Conservation (phyloP, 1,140 invertebrate species). For the Drosophila lacertosa region DNA sequence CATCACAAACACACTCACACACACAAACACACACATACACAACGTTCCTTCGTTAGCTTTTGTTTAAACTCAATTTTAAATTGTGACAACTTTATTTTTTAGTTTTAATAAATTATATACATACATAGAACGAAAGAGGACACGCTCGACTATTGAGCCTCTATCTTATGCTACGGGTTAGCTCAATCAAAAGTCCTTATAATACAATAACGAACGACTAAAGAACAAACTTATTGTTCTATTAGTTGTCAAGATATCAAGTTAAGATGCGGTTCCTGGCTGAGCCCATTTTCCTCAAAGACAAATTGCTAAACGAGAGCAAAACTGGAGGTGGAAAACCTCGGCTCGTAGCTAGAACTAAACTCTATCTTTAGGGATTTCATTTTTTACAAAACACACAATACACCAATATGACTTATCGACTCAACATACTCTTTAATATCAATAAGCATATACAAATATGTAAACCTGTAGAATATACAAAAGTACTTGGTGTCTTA, state of each 20-base stretch:
- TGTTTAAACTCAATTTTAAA: slow-evolving; percentile 22
- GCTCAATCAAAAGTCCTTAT: not conserved
- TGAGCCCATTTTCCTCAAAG: not conserved
- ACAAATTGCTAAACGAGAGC: not conserved
- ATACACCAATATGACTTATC: slow-evolving; percentile 15
- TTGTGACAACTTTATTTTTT: slow-evolving; percentile 18
- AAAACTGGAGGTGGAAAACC: not conserved
- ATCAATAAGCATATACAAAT: slow-evolving; percentile 55
- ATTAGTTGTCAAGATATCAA: not conserved
- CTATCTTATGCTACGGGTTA: not conserved
- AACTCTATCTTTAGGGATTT: not conserved
- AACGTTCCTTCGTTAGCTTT: slow-evolving; percentile 41
- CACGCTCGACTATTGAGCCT: too few relatives aligned
- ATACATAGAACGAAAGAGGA: not conserved
- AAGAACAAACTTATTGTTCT: not conserved
- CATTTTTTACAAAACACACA: not conserved
- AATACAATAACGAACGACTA: not conserved
- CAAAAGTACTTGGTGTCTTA: slow-evolving; percentile 73
- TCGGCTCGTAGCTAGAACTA: not conserved
- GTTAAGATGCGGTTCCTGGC: not conserved
- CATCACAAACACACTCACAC: too few relatives aligned
- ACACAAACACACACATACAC: too few relatives aligned
- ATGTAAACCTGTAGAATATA: slow-evolving; percentile 70
- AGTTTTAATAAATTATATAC: slow-evolving; percentile 22
- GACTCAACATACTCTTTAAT: slow-evolving; percentile 49